Percentiles rank a stretch among this genome's conserved stretches.
These are phyloP conservation scores for Microctonus hyperodae DNA, from an alignment of 2,888 invertebrate genomes.

Conservation along the genomic window DNA sequence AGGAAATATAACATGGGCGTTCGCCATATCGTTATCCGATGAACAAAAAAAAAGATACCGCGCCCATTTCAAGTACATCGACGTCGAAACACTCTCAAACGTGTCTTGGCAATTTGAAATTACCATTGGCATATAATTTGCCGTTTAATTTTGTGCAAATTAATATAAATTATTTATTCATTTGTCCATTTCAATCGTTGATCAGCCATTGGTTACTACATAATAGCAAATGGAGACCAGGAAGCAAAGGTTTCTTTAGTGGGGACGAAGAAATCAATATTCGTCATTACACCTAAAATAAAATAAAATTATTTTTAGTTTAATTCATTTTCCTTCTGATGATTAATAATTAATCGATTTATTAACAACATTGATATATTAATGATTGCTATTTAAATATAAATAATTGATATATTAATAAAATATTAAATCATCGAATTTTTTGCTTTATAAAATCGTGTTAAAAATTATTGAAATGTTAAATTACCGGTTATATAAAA, in stretches of 20 bases:
- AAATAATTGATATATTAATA: too few relatives aligned
- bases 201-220: not conserved
- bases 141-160: not conserved
- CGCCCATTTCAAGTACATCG: not conserved
- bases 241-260: slow-evolving; percentile 4
- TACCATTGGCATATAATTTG: not conserved
- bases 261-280: slow-evolving; percentile 15
- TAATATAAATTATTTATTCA: too few relatives aligned
- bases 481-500: too few relatives aligned
- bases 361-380: too few relatives aligned
- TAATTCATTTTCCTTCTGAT: too few relatives aligned
- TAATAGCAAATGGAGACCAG: not conserved
- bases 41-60: not conserved
- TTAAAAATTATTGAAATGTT: too few relatives aligned
- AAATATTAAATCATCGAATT: too few relatives aligned
- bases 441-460: too few relatives aligned
- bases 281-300: slow-evolving; percentile 3
- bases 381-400: too few relatives aligned
- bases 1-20: slow-evolving; percentile 20
- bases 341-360: too few relatives aligned
- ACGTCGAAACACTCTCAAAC: too few relatives aligned
- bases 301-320: too few relatives aligned
- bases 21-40: not conserved
- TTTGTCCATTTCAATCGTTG: not conserved
- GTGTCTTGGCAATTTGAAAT: not conserved